A percentile compares a stretch with the other conserved stretches of the same genome.
Conservation (phyloP, 2,888 invertebrate species). For the Drosophila villosipedis region DNA sequence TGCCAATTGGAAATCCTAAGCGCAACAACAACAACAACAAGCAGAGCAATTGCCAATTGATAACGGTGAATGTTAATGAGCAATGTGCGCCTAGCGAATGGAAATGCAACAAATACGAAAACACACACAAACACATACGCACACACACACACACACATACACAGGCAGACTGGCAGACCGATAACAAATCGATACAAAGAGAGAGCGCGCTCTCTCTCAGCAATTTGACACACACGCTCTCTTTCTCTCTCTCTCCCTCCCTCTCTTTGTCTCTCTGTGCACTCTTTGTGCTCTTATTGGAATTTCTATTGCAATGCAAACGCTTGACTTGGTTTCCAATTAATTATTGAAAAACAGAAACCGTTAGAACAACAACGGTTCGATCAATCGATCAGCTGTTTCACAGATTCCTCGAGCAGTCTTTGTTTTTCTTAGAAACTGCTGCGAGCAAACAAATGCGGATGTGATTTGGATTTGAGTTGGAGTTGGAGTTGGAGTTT, state of each 20-base stretch:
- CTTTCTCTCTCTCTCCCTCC: constrained; percentile 1
- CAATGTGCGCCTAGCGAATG: constrained; percentile 40
- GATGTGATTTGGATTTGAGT: not conserved
- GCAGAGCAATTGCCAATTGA: constrained; percentile 36
- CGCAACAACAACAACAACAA: constrained; percentile 25
- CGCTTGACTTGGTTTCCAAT: constrained; percentile 7
- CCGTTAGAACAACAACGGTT: constrained; percentile 12
- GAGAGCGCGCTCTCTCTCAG: not conserved
- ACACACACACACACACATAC: not conserved
- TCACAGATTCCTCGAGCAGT: not conserved
- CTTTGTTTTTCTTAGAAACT: constrained; percentile 13
- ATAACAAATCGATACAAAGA: constrained; percentile 41
- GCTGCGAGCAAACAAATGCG: constrained; percentile 23
- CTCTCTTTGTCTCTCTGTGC: not conserved
- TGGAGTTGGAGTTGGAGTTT: not conserved
- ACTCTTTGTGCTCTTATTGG: constrained; percentile 14
- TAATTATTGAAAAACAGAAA: constrained; percentile 3
- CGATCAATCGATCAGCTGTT: constrained; percentile 34
- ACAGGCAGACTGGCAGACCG: constrained; percentile 7
- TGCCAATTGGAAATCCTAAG: constrained; percentile 54
- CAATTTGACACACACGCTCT: constrained; percentile 1
- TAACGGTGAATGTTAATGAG: constrained; percentile 68
- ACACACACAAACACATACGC: constrained; percentile 1
- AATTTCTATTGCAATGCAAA: constrained; percentile 23
- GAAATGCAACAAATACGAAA: constrained; percentile 52